Conservation (phyloP, 2,113 vertebrate species). For the Myiopsitta monachus region DNA sequence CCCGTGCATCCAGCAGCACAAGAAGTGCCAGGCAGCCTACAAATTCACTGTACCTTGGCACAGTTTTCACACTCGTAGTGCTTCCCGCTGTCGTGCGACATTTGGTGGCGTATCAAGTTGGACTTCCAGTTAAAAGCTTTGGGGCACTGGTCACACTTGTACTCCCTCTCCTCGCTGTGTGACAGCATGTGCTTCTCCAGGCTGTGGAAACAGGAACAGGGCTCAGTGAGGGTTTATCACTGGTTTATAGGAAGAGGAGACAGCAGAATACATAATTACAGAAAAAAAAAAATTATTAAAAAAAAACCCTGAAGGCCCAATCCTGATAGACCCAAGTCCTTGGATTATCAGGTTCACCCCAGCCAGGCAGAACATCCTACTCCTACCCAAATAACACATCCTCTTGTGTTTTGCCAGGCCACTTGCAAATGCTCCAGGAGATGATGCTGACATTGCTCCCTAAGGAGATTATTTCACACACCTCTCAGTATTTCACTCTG, state of each 20-base stretch:
- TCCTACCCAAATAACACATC: neutral
- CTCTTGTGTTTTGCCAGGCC: neutral
- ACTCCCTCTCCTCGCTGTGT: conserved; percentile 93
- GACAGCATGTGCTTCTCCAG: conserved; percentile 93
- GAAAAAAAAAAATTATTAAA: neutral
- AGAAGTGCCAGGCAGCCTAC: conserved; percentile 55
- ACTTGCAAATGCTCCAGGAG: conserved; percentile 24
- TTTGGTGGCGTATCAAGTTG: conserved; percentile 86
- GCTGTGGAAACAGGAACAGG: conserved; percentile 76
- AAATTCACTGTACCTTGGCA: conserved; percentile 89
- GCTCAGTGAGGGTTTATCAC: neutral
- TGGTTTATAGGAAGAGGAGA: neutral
- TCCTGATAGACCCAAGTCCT: neutral
- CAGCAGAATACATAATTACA: neutral
- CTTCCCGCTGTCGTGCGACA: conserved; percentile 86
- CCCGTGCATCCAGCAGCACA: neutral
- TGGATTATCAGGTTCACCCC: neutral
- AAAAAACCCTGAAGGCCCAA: neutral
- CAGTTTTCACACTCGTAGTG: conserved; percentile 88
- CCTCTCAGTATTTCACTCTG: neutral
- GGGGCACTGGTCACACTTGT: conserved; percentile 91
- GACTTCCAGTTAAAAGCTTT: conserved; percentile 89
- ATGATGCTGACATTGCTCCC: neutral
- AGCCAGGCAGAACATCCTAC: neutral
- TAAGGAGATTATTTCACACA: conserved; percentile 2